Conservation (phyloP, 2,113 vertebrate genomes). For the Sminthopsis crassicaudata region DNA sequence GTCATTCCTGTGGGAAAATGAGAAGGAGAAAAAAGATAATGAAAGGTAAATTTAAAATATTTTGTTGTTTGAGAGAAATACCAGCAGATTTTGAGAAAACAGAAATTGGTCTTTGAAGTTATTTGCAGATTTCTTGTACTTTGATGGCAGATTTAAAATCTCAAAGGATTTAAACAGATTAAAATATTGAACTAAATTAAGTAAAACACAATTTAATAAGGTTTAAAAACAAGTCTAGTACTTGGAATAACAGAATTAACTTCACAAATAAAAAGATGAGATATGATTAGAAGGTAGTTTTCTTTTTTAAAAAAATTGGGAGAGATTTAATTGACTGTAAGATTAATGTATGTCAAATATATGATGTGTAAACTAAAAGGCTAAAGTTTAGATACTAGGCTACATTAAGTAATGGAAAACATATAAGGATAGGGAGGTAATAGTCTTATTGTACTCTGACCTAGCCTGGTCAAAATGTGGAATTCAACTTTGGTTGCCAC, state of each 20-base stretch:
- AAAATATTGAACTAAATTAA: not conserved
- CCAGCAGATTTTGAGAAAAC: not conserved
- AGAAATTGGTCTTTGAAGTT: not conserved
- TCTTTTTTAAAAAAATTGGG: not conserved
- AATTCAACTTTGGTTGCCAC: no score
- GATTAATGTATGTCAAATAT: not conserved
- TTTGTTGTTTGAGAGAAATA: not conserved
- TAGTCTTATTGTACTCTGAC: no score
- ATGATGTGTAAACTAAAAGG: not conserved
- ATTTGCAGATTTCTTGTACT: not conserved
- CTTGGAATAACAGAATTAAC: not conserved
- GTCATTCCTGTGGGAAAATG: slow-evolving; percentile 4
- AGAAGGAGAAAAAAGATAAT: not conserved
- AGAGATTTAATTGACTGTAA: not conserved
- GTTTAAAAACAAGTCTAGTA: not conserved
- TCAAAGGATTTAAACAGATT: not conserved
- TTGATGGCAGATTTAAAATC: not conserved
- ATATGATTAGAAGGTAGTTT: not conserved
- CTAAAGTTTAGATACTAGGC: no score
- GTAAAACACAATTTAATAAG: not conserved
- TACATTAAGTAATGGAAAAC: no score
- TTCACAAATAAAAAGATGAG: not conserved
- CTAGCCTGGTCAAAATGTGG: no score
- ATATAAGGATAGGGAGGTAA: no score
- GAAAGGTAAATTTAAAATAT: not conserved